Percentiles rank a stretch among this genome's conserved stretches.
Conservation (phyloP, 2,113 vertebrate species). For the Melanerpes formicivorus region DNA sequence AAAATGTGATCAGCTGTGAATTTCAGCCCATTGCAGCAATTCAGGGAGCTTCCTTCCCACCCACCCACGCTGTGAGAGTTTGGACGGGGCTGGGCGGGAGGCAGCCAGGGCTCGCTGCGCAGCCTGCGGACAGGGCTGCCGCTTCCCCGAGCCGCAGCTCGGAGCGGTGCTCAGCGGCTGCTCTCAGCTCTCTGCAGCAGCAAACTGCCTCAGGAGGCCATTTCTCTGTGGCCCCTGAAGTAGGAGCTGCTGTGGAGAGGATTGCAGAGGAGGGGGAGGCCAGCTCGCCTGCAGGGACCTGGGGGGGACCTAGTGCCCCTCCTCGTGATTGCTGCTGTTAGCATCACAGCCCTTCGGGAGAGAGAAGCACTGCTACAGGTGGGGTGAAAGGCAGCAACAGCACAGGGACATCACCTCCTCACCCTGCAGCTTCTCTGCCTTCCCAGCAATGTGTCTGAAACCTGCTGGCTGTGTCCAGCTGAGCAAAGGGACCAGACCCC, state of each 20-base stretch:
- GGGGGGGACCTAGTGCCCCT: too few species aligned
- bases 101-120: slow-evolving; percentile 54
- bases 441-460: not conserved
- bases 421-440: not conserved
- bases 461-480: not conserved
- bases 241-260: not conserved
- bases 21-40: slow-evolving; percentile 66
- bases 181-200: not conserved
- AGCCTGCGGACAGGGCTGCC: slow-evolving; percentile 3
- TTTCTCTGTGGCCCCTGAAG: not conserved
- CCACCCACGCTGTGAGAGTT: slow-evolving; percentile 60
- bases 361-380: not conserved
- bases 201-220: not conserved
- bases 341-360: not conserved
- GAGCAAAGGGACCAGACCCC: not conserved
- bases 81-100: slow-evolving; percentile 19
- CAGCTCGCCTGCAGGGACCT: too few species aligned
- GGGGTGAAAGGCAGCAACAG: not conserved
- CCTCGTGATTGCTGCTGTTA: not conserved
- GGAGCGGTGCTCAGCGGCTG: not conserved
- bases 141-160: not conserved
- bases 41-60: slow-evolving; percentile 56
- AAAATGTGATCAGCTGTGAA: slow-evolving; percentile 65
- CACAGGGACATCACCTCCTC: not conserved
- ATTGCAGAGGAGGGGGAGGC: not conserved